Conservation (phyloP, 2,888 invertebrate species). For the Dorcus hopei region DNA sequence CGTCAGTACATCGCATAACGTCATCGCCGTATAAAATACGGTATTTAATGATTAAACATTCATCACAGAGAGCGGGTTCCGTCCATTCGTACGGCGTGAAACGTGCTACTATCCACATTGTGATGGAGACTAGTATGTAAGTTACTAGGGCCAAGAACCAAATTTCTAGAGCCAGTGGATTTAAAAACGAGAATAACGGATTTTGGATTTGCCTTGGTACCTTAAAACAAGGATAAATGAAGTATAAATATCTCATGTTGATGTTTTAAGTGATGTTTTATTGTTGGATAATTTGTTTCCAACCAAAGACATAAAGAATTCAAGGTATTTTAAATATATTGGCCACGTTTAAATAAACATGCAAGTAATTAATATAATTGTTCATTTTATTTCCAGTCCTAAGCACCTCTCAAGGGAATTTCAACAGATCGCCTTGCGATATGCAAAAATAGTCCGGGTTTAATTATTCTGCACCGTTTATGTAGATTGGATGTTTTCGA, state of each 20-base stretch:
- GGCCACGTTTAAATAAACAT: no score
- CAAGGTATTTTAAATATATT: no score
- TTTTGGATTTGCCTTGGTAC: slow-evolving; percentile 52
- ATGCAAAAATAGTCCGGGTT: no score
- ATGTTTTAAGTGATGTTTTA: no score
- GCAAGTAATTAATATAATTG: no score
- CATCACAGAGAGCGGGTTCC: slow-evolving; percentile 57
- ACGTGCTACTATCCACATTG: slow-evolving; percentile 80
- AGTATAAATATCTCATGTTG: neutral
- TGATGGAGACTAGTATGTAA: slow-evolving; percentile 74
- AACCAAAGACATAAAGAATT: no score
- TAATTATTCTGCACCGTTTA: no score
- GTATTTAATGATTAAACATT: slow-evolving; percentile 47
- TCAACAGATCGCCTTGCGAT: no score
- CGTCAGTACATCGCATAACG: slow-evolving; percentile 12
- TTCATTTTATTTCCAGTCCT: no score
- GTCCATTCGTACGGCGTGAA: slow-evolving; percentile 84
- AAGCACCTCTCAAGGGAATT: no score
- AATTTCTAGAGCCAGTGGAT: slow-evolving; percentile 79
- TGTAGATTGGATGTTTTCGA: no score
- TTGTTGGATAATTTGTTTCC: no score
- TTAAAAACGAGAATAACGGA: slow-evolving; percentile 79
- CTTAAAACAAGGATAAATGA: slow-evolving; percentile 39
- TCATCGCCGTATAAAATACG: slow-evolving; percentile 38
- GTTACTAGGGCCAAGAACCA: slow-evolving; percentile 79